These are phyloP conservation scores for Pterophyllum scalare DNA, from an alignment of 2,113 vertebrate species.

Conservation along the genomic window DNA sequence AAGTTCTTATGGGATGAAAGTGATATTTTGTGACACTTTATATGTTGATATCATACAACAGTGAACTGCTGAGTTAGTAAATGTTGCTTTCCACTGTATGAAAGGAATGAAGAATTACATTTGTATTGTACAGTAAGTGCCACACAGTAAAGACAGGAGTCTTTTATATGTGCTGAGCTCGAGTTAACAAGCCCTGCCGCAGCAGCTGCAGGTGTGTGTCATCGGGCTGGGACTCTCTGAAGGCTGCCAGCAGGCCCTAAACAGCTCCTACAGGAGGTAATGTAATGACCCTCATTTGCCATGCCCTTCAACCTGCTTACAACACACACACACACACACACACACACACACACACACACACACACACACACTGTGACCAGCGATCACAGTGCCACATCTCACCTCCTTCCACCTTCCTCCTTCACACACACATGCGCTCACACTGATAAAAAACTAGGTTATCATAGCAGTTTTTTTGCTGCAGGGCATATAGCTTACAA, in stretches of 20 bases:
- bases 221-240: constrained; percentile 3
- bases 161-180: constrained; percentile 30
- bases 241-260: constrained; percentile 9
- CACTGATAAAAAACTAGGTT: constrained; percentile 61
- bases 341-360: not conserved
- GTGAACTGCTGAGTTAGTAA: not conserved
- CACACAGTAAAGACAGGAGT: constrained; percentile 22
- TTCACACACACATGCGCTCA: constrained; percentile 5
- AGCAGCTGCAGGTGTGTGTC: constrained; percentile 11
- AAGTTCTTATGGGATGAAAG: not conserved
- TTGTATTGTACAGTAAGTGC: constrained; percentile 4
- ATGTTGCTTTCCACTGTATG: not conserved
- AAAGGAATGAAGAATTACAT: not conserved
- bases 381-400: not conserved
- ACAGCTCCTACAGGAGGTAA: constrained; percentile 21
- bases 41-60: not conserved
- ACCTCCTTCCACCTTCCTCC: not conserved
- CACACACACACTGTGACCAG: not conserved
- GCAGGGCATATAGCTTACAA: constrained; percentile 55
- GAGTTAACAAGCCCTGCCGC: constrained; percentile 33
- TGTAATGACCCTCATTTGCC: constrained; percentile 27
- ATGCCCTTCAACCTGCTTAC: constrained; percentile 6
- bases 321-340: constrained; percentile 26
- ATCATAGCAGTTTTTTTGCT: constrained; percentile 52
- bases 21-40: not conserved